Evolutionary conservation across 2,113 vertebrate species (phyloP).

Genomic region (Peucedramus taeniatus): DNA sequence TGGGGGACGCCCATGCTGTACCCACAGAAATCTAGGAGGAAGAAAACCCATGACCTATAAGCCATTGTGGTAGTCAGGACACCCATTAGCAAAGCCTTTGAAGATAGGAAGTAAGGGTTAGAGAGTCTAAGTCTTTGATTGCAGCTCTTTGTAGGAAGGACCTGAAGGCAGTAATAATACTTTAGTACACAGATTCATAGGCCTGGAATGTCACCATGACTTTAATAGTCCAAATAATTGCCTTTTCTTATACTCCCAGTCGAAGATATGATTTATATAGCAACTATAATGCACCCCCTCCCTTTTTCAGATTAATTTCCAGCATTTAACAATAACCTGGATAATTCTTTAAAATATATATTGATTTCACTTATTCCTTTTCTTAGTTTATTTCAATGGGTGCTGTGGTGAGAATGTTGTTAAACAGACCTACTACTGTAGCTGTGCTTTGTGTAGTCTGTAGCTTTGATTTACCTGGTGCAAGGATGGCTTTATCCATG

Average conservation of each 20-base stretch:
- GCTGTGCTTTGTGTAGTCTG: neutral
- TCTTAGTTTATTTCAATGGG: neutral
- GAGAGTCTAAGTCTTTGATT: conserved; percentile 24
- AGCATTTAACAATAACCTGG: neutral
- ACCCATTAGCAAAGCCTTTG: conserved; percentile 46
- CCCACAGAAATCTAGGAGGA: neutral
- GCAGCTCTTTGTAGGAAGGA: conserved; percentile 22
- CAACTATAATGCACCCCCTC: neutral
- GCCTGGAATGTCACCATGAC: conserved; percentile 19
- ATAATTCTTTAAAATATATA: neutral
- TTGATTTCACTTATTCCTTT: neutral
- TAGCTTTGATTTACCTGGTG: neutral
- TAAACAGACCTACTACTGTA: neutral
- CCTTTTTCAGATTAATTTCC: neutral
- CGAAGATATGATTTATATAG: neutral
- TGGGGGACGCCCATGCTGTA: neutral
- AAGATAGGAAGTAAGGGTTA: conserved; percentile 44
- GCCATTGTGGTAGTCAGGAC: neutral
- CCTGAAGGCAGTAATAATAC: conserved; percentile 4
- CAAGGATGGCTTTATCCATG: neutral
- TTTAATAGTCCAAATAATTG: neutral
- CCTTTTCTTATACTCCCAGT: neutral
- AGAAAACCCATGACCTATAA: neutral
- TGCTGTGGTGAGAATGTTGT: neutral
- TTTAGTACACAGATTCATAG: neutral